Base-by-base conservation (phyloP, 1,140 invertebrate genomes). In the Lordiphosa mommai region DNA sequence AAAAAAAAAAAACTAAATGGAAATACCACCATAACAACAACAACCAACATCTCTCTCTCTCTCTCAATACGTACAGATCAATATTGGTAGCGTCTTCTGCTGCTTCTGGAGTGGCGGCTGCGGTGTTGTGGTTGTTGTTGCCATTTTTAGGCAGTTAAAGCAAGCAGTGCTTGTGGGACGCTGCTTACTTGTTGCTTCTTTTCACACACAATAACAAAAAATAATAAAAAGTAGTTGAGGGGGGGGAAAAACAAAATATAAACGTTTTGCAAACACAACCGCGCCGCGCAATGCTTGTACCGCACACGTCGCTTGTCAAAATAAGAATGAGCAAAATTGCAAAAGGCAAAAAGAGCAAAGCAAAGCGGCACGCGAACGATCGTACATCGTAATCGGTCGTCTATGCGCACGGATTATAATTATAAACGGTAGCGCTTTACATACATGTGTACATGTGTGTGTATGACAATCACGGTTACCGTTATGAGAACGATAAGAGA, bases 221-320 rank as follows among this genome's bases (percentile, higher is more conserved):
- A 43, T 27, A 27, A 10, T 10, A 41, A 23, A 27, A 23, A n/a
- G n/a, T n/a, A n/a, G n/a, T n/a, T n/a, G 38, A 41, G 14, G 37
- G n/a, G 14, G 20, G 14, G 57, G 53, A 30, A 59, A 47, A 61
- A 68, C 37, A 44, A 72, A 60, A 23, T 10, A 40, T 27, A 43
- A 27, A 41, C 14, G 37, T 38, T n/a, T 40, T 10, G n/a, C 14
- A 38, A 41, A 41, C 12, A 12, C 17, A 41, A 13, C 46, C 30
- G 27, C 40, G 50, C 65, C 41, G 43, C 64, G 60, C 37, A 70
- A 61, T 55, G 51, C 59, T 14, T 32, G 70, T 82, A 76, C 65
- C 67, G 76, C 66, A 82, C 76, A 70, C 63, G 63, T 67, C 61
- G 76, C 71, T 76, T 69, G 57, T 67, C 74, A 71, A 82, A 80